Conservation (phyloP, 2,888 invertebrate species). For the Mesopsocus fuscifrons region DNA sequence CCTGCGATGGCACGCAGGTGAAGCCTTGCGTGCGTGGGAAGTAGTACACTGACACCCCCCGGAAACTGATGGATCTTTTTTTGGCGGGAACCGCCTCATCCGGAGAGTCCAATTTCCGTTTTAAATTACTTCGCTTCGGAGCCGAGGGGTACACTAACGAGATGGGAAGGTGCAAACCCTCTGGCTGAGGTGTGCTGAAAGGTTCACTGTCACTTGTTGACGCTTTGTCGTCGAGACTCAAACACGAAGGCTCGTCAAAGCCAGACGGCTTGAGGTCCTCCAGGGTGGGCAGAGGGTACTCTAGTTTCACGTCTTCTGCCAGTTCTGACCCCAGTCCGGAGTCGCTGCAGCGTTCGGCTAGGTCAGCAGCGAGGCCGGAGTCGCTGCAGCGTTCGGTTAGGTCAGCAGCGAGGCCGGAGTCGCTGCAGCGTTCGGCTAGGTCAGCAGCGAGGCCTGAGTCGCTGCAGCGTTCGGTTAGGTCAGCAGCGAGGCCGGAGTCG, state of each 20-base stretch:
- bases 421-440: slow-evolving; percentile 39
- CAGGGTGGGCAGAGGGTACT: not conserved
- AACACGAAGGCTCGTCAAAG: not conserved
- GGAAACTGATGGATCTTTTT: slow-evolving; percentile 71
- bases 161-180: slow-evolving; percentile 14
- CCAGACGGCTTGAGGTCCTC: not conserved
- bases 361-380: not conserved
- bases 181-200: slow-evolving; percentile 20
- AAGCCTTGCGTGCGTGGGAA: slow-evolving; percentile 86
- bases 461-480: slow-evolving; percentile 36
- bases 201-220: not conserved
- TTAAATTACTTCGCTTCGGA: slow-evolving; percentile 41
- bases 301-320: slow-evolving; percentile 27
- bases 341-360: slow-evolving; percentile 45
- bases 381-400: slow-evolving; percentile 36
- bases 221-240: not conserved
- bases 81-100: slow-evolving; percentile 23
- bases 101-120: slow-evolving; percentile 34
- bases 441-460: slow-evolving; percentile 71
- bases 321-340: slow-evolving; percentile 65
- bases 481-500: not conserved
- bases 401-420: not conserved
- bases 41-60: slow-evolving; percentile 85
- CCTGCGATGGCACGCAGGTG: slow-evolving; percentile 76
- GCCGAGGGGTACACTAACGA: slow-evolving; percentile 16